Percentiles rank a stretch among this genome's conserved stretches.
These are phyloP conservation scores for Lathamus discolor DNA, from an alignment of 2,113 vertebrate genomes.

Conservation along the genomic window DNA sequence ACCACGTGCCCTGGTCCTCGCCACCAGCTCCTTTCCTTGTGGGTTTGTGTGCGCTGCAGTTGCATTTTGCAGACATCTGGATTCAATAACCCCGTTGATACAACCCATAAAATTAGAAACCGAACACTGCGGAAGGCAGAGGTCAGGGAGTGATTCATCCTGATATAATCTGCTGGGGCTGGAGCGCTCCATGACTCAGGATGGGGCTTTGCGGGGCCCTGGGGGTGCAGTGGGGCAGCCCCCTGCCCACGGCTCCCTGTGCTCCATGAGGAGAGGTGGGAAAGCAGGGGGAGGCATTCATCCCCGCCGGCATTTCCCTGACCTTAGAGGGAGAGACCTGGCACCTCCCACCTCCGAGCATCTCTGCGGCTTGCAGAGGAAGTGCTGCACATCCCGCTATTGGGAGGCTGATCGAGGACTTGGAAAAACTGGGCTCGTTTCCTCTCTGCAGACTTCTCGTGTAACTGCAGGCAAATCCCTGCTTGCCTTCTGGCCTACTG, in stretches of 20 bases:
- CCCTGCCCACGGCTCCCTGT: background rate
- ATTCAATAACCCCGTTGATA: constrained; percentile 69
- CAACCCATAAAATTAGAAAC: constrained; percentile 75
- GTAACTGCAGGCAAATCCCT: background rate
- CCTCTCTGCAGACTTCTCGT: background rate
- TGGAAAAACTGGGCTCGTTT: background rate
- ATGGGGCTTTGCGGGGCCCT: constrained; percentile 18
- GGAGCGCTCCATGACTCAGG: background rate
- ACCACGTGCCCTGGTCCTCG: background rate
- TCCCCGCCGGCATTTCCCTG: background rate
- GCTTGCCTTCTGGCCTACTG: background rate
- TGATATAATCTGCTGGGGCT: constrained; percentile 33
- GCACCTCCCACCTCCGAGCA: background rate
- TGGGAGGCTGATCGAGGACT: background rate
- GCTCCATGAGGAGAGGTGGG: constrained; percentile 22
- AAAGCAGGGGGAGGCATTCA: constrained; percentile 37
- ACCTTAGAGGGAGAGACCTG: background rate
- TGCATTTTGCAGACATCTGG: constrained; percentile 70
- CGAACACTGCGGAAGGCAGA: constrained; percentile 64
- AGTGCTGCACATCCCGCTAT: background rate
- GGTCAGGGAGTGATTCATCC: constrained; percentile 71
- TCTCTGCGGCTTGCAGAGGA: background rate
- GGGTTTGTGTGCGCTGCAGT: constrained; percentile 54
- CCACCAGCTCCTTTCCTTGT: constrained; percentile 16
- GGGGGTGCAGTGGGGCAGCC: constrained; percentile 17